Conservation (phyloP, 2,113 vertebrate genomes). For the Mesembrinibis cayennensis region DNA sequence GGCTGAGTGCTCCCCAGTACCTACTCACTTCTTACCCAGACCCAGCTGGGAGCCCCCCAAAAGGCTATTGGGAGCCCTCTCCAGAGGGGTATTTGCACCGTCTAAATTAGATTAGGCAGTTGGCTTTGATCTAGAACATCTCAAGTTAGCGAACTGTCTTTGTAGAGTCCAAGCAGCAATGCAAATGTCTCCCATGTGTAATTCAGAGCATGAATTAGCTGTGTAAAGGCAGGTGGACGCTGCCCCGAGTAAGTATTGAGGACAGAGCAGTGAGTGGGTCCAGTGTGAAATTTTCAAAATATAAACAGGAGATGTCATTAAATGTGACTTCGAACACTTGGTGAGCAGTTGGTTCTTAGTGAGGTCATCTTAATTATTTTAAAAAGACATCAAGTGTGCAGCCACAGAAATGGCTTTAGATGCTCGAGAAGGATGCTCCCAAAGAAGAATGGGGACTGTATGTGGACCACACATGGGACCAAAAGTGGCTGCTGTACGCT, state of each 20-base stretch:
- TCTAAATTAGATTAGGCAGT: fast-evolving
- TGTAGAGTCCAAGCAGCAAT: fast-evolving
- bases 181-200: not conserved
- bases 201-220: fast-evolving
- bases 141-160: too few species aligned
- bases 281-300: fast-evolving
- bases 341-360: not conserved
- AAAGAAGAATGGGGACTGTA: fast-evolving
- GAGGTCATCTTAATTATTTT: fast-evolving
- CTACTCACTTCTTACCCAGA: not conserved
- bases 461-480: fast-evolving
- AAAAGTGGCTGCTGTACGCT: fast-evolving
- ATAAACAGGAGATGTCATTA: fast-evolving
- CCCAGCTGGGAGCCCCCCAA: fast-evolving
- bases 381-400: fast-evolving
- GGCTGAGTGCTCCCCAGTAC: fast-evolving
- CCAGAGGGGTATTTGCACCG: not conserved
- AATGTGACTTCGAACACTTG: fast-evolving
- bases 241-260: not conserved
- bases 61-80: fast-evolving
- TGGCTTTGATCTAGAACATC: not conserved
- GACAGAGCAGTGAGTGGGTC: not conserved
- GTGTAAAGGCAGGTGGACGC: fast-evolving
- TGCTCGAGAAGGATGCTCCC: not conserved
- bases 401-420: not conserved